Base-by-base conservation (phyloP, 2,888 invertebrate genomes). In the Scelioninae gen. 1 region DNA sequence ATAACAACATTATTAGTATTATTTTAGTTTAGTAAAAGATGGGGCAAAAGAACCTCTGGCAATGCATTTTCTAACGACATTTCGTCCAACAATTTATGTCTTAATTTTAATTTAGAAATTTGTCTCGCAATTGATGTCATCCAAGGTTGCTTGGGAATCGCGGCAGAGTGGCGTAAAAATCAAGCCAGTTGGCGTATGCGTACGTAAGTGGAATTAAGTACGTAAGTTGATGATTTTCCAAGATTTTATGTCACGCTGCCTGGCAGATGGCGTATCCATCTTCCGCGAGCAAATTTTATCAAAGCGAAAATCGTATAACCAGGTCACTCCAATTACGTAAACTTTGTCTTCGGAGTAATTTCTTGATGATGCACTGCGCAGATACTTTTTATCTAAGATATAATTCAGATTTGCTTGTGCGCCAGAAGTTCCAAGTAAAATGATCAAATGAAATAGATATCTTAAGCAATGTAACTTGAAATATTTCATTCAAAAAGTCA, bases 191-290 rank as follows among this genome's bases (percentile, higher is more conserved):
- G 66, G 72, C 65, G 43, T 49, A 71, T 78, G 60, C 79, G 72
- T 79, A 53, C 66, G 55, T 80, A 74, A 80, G 80, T 80, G 69
- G 74, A 68, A 55, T 74, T 75, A 79, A 69, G 63, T 63, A 65
- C 40, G 51, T 55, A 43, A 47, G 74, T 69, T 55, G 80, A 80
- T 75, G 68, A 68, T 75, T 80, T 80, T 80, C 74, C 66, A 62
- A 80, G 79, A 72, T 68, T 72, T 23, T 74, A 74, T 74, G 79
- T 51, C 60, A 51, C 62, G 49, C 40, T 10, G 47, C 62, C 38
- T 53, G n/a, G 51, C 29, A 69, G 49, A 77, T 49, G 45, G 40
- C 47, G 47, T 75, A 69, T 80, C 74, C 51, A 65, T 60, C 66
- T 66, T 69, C 45, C 58, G 75, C 34, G 49, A 83, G 78, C 47